Percentiles rank a stretch among this genome's conserved stretches.
Conservation (phyloP, 2,888 invertebrate species). For the Selenia dentaria region DNA sequence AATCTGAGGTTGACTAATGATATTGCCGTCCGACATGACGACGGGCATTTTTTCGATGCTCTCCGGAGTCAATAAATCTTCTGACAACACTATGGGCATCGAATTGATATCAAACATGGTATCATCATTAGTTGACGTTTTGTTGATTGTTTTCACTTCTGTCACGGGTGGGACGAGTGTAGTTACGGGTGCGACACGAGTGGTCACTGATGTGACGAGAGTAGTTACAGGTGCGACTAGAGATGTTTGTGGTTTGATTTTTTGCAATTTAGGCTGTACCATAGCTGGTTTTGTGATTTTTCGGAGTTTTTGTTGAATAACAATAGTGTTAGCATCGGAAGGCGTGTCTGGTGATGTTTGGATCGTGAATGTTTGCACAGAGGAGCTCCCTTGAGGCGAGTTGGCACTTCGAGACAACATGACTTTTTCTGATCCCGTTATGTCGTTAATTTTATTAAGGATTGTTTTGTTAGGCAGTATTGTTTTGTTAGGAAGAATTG, state of each 20-base stretch:
- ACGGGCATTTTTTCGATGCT: constrained; percentile 88
- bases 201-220: constrained; percentile 23
- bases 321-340: constrained; percentile 63
- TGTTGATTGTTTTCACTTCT: constrained; percentile 49
- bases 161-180: constrained; percentile 52
- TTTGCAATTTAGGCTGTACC: constrained; percentile 56
- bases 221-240: constrained; percentile 44
- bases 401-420: constrained; percentile 66
- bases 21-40: constrained; percentile 78
- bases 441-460: constrained; percentile 63
- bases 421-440: constrained; percentile 65
- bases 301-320: constrained; percentile 70
- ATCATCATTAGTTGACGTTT: constrained; percentile 57
- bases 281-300: constrained; percentile 60
- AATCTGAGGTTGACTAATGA: constrained; percentile 54
- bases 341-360: constrained; percentile 63
- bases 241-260: constrained; percentile 62
- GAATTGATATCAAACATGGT: constrained; percentile 89
- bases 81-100: constrained; percentile 90
- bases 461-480: constrained; percentile 51
- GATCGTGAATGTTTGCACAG: constrained; percentile 75
- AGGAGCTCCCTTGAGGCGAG: constrained; percentile 57
- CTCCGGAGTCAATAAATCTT: constrained; percentile 88
- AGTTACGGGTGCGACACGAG: constrained; percentile 29
- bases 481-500: too few species aligned